Percentiles rank a stretch among this genome's conserved stretches.
Conservation (phyloP, 37 sponge, comb jelly and placozoan genomes). For the Eunapius fragilis region DNA sequence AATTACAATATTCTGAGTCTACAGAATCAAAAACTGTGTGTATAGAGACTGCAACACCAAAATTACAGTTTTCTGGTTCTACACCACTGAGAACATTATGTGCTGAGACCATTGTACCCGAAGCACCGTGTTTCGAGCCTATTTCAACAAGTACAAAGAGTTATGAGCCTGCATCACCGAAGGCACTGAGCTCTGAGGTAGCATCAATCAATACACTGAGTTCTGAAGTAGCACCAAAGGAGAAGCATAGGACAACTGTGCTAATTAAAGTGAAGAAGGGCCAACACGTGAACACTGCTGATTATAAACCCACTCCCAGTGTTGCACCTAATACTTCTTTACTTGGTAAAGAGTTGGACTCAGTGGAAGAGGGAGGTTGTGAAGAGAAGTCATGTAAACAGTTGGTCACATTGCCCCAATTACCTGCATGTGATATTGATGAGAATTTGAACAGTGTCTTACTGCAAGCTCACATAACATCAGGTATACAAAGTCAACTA, state of each 20-base stretch:
- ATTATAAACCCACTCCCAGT: neutral
- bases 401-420: too few relatives aligned
- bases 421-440: neutral
- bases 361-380: neutral
- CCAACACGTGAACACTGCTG: neutral
- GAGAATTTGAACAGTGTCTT: neutral
- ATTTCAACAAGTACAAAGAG: neutral
- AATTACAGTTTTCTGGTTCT: too few relatives aligned
- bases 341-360: neutral
- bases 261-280: neutral
- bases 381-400: neutral
- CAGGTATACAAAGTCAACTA: neutral
- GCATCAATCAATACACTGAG: neutral
- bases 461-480: neutral
- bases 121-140: neutral
- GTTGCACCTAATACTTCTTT: neutral
- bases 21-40: neutral
- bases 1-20: neutral
- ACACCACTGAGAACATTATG: too few relatives aligned
- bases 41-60: neutral
- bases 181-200: neutral
- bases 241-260: neutral
- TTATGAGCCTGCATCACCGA: neutral
- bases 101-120: too few relatives aligned
- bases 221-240: neutral